Conservation (phyloP, 2,797 vertebrate species). For the Chanos chanos region DNA sequence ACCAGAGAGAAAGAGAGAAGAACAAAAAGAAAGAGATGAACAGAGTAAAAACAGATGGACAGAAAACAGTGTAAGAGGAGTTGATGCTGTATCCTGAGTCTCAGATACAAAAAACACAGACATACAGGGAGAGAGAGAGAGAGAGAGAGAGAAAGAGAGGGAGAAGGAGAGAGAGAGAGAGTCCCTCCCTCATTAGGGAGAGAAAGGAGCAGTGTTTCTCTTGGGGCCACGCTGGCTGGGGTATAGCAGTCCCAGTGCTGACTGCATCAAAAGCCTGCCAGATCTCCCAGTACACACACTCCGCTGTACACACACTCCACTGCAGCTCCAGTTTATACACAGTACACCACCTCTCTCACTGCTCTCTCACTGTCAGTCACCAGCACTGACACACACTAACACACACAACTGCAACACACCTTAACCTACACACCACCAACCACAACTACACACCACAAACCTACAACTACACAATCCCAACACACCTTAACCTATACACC, state of each 20-base stretch:
- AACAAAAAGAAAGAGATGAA: too few relatives aligned
- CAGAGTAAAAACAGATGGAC: too few relatives aligned
- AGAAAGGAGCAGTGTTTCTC: conserved; percentile 47
- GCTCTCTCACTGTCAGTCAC: too few relatives aligned
- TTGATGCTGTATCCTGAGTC: neutral
- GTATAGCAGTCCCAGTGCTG: conserved; percentile 26
- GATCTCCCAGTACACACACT: conserved; percentile 25
- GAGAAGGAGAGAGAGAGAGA: conserved; percentile 18
- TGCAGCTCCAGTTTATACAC: too few relatives aligned
- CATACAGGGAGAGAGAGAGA: conserved; percentile 13
- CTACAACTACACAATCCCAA: too few relatives aligned
- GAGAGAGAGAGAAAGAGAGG: conserved; percentile 24
- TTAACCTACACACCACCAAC: too few relatives aligned
- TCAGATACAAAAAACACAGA: conserved; percentile 21
- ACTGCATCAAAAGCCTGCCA: conserved; percentile 34
- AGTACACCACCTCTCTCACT: too few relatives aligned
- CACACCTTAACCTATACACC: conserved; percentile 15
- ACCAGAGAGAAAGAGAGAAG: too few relatives aligned
- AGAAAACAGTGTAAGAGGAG: conserved; percentile 18
- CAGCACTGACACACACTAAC: too few relatives aligned
- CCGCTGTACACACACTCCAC: conserved; percentile 22
- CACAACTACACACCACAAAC: too few relatives aligned
- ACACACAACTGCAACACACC: too few relatives aligned
- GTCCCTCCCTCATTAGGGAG: conserved; percentile 59
- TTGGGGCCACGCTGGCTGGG: conserved; percentile 46